Base-by-base conservation (phyloP, 2,888 invertebrate genomes). In the Cheilosia vulpina region DNA sequence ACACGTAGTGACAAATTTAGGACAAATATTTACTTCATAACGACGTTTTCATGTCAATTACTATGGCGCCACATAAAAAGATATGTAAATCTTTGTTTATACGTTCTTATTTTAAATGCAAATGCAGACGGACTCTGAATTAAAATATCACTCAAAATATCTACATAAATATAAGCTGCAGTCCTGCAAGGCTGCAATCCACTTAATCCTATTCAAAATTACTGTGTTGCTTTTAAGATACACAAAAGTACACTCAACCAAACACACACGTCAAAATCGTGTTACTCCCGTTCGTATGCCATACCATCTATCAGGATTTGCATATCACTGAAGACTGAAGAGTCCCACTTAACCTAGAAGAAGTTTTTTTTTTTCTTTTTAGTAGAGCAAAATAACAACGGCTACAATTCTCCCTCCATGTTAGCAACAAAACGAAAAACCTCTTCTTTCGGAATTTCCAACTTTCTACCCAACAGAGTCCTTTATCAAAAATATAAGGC, bases 321-420 rank as follows among this genome's bases (percentile, higher is more conserved):
- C 79, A 68, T 75, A 80, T 63, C 57, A 63, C 75, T 68, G 68
- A 81, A 81, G 75, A 75, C 75, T 68, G 75, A 81, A 81, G 68
- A 75, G 55, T 43, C 41, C 62, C 75, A 81, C 80, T 81, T 81
- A 81, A 81, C 80, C 75, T 43, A 75, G 75, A 81, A 81, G 31
- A 38, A 53, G 1, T 34, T 50, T 66, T 76, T 76, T 60, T 52
- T 19, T 50, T 41, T 11, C 41, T 72, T 7, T 41, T 7, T 31
- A 21, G 38, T 1, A 24, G 45, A 55, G 47, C 47, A 58, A 21
- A 72, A 66, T 17, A 45, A 60, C 43, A 77, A 62, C 73, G 73
- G 57, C 65, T 47, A 43, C 65, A 58, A 41, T 78, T n/a, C 27
- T 41, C 24, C 24, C 43, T 52, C 63, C 52, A 58, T 53, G 66